Percentiles rank a stretch among this genome's conserved stretches.
These are phyloP conservation scores for Sebastolobus altivelis DNA, from an alignment of 2,797 vertebrate species.

Conservation along the genomic window DNA sequence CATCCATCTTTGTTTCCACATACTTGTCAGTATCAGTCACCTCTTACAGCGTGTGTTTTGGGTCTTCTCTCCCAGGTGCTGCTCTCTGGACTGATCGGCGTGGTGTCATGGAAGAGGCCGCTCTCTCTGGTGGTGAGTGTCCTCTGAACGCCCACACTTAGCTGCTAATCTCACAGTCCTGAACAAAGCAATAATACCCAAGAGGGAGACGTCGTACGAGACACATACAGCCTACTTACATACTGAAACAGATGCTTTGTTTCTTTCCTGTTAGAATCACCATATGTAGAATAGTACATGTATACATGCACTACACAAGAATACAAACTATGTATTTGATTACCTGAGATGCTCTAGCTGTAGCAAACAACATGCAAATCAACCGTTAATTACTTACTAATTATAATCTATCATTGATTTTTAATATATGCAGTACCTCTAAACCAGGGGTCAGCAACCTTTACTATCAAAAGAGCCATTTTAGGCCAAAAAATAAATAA, in stretches of 20 bases:
- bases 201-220: conserved; percentile 3
- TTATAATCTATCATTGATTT: not conserved
- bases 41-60: conserved; percentile 34
- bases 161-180: conserved; percentile 25
- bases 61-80: conserved; percentile 88
- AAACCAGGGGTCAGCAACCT: too few relatives aligned
- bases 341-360: not conserved
- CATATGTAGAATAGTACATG: not conserved
- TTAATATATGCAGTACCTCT: not conserved
- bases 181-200: conserved; percentile 37
- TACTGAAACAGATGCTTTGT: conserved; percentile 22
- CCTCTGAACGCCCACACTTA: conserved; percentile 33
- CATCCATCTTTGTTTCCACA: not conserved
- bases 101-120: conserved; percentile 99
- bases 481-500: too few relatives aligned
- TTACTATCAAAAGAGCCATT: too few relatives aligned
- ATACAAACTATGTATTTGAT: not conserved
- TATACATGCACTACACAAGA: not conserved
- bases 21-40: conserved; percentile 6
- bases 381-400: not conserved
- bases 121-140: conserved; percentile 97
- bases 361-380: not conserved
- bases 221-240: not conserved
- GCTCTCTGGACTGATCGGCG: conserved; percentile 95
- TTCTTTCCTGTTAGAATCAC: not conserved